These are phyloP conservation scores for Rhabdomys pumilio DNA, from an alignment of 2,797 vertebrate species.

Conservation along the genomic window DNA sequence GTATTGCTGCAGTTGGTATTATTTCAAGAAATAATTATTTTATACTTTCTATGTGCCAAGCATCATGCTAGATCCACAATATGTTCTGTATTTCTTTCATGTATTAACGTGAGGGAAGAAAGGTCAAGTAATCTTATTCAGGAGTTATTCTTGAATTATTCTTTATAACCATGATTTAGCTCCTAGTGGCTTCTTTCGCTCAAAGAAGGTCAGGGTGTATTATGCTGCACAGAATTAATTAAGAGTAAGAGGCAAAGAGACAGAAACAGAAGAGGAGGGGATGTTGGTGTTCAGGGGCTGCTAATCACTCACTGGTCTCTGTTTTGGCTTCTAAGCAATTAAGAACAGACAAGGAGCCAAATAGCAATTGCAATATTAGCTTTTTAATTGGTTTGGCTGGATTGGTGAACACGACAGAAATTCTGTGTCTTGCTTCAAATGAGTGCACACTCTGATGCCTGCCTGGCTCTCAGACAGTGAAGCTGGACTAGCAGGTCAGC, in stretches of 20 bases:
- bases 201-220: slow-evolving; percentile 34
- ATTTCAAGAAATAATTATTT: slow-evolving; percentile 70
- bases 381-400: slow-evolving; percentile 73
- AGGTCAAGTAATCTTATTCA: not conserved
- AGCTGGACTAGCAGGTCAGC: not conserved
- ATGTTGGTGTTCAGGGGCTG: slow-evolving; percentile 63
- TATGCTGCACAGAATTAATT: slow-evolving; percentile 75
- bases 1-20: slow-evolving; percentile 9
- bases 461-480: not conserved
- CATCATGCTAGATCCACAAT: slow-evolving; percentile 52
- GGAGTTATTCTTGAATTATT: slow-evolving; percentile 44
- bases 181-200: slow-evolving; percentile 20
- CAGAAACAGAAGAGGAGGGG: slow-evolving; percentile 60
- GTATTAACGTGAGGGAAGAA: not conserved
- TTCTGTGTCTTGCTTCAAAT: slow-evolving; percentile 26
- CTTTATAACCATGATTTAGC: slow-evolving; percentile 30
- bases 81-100: slow-evolving; percentile 59
- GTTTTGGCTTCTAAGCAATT: slow-evolving; percentile 79
- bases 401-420: slow-evolving; percentile 14
- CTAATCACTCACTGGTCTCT: slow-evolving; percentile 73
- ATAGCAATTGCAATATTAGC: slow-evolving; percentile 44
- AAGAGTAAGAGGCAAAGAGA: slow-evolving; percentile 70
- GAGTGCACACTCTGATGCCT: not conserved
- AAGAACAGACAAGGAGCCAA: slow-evolving; percentile 75
- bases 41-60: slow-evolving; percentile 8